These are phyloP conservation scores for Elephantulus edwardii DNA, from an alignment of 2,113 vertebrate genomes.

Conservation along the genomic window DNA sequence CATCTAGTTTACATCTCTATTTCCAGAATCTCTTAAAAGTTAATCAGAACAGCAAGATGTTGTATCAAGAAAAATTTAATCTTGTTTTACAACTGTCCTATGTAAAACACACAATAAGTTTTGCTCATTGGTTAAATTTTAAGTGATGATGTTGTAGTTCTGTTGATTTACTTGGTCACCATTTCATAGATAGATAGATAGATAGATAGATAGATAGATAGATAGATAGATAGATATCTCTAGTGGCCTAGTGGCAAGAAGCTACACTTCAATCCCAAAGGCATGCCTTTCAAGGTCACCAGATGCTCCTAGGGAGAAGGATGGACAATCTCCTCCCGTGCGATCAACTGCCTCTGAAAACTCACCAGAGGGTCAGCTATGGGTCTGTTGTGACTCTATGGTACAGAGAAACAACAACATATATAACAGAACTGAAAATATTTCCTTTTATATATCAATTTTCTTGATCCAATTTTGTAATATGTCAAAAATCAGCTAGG, in stretches of 20 bases:
- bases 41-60: constrained; percentile 58
- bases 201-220: no score
- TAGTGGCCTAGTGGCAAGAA: no score
- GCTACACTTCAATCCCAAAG: no score
- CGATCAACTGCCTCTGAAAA: no score
- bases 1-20: constrained; percentile 68
- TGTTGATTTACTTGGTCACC: not conserved
- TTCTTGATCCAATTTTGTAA: constrained; percentile 12
- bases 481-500: not conserved
- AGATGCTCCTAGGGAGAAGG: no score
- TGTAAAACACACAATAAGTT: not conserved
- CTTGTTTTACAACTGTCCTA: not conserved
- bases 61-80: not conserved
- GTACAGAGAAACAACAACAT: no score
- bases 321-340: no score
- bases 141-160: not conserved
- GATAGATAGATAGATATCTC: no score
- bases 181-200: no score
- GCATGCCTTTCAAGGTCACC: no score
- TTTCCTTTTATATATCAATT: not conserved
- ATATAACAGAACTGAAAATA: constrained; percentile 49
- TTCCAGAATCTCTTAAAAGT: constrained; percentile 57
- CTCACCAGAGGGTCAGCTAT: no score
- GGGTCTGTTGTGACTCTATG: no score
- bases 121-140: not conserved